Percentiles rank a stretch among this genome's conserved stretches.
These are phyloP conservation scores for Kryptopterus vitreolus DNA, from an alignment of 2,797 vertebrate species.

Conservation along the genomic window DNA sequence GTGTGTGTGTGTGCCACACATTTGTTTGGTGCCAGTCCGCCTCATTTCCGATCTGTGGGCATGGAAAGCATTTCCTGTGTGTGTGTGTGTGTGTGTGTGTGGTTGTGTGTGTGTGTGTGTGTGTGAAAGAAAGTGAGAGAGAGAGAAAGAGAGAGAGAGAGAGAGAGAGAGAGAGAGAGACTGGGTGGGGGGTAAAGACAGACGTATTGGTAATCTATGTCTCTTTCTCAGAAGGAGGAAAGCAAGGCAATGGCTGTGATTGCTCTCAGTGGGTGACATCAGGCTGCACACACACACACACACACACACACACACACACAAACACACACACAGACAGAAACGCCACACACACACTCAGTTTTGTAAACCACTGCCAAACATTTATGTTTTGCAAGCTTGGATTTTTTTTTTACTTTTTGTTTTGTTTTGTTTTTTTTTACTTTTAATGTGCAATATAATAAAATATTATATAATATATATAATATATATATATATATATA, in stretches of 20 bases:
- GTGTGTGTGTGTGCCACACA: slow-evolving; percentile 83
- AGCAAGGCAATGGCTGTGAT: slow-evolving; percentile 67
- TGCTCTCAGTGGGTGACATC: slow-evolving; percentile 66
- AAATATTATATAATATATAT: too few relatives aligned
- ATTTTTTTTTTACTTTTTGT: not conserved
- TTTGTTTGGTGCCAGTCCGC: slow-evolving; percentile 85
- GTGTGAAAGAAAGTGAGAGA: not conserved
- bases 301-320: slow-evolving; percentile 11
- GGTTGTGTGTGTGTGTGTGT: slow-evolving; percentile 63
- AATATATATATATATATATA: too few relatives aligned
- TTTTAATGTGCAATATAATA: too few relatives aligned
- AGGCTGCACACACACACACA: not conserved
- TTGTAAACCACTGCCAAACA: not conserved
- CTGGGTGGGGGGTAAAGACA: slow-evolving; percentile 70
- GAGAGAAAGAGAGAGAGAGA: slow-evolving; percentile 58
- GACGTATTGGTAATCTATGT: slow-evolving; percentile 79
- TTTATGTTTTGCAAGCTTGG: not conserved
- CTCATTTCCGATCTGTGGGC: slow-evolving; percentile 83
- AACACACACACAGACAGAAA: slow-evolving; percentile 20
- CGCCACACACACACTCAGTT: not conserved
- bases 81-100: slow-evolving; percentile 25
- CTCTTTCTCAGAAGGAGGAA: slow-evolving; percentile 70
- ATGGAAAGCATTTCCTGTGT: slow-evolving; percentile 81
- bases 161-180: slow-evolving; percentile 56
- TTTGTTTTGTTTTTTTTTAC: not conserved